These are phyloP conservation scores for Python bivittatus DNA, from an alignment of 2,113 vertebrate species.

Conservation along the genomic window DNA sequence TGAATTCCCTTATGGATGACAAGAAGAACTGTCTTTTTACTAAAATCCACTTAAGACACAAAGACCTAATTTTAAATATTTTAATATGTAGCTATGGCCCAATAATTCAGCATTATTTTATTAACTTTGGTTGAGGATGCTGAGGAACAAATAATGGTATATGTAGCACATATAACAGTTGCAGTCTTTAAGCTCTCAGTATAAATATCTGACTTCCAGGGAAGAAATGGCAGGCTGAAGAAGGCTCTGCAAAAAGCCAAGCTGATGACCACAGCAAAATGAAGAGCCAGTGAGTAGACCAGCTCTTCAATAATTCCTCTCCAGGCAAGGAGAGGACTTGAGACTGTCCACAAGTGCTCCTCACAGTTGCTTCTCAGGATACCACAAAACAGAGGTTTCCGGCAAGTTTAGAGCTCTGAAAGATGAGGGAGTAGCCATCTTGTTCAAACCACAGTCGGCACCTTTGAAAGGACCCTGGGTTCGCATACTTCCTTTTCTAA, in stretches of 20 bases:
- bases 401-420: background rate
- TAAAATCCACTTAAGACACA: slow-evolving; percentile 14
- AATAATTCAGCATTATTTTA: background rate
- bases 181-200: background rate
- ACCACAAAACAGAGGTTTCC: background rate
- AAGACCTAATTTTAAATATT: slow-evolving; percentile 29
- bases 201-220: background rate
- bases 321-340: background rate
- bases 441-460: background rate
- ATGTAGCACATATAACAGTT: slow-evolving; percentile 8
- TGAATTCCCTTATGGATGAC: background rate
- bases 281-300: background rate
- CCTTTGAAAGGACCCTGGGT: background rate
- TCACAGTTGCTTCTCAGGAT: background rate
- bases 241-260: background rate
- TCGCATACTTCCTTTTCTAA: background rate
- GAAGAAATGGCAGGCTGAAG: background rate
- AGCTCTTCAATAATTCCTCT: background rate
- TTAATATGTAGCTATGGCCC: slow-evolving; percentile 2
- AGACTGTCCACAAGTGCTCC: background rate
- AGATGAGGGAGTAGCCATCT: background rate
- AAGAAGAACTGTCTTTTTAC: background rate
- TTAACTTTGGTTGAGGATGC: background rate
- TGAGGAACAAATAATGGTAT: accelerated
- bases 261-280: background rate